Evolutionary conservation across 2,113 vertebrate genomes (phyloP), one percentile per base, ranked within the genome.

Genomic region (Microtus oregoni): DNA sequence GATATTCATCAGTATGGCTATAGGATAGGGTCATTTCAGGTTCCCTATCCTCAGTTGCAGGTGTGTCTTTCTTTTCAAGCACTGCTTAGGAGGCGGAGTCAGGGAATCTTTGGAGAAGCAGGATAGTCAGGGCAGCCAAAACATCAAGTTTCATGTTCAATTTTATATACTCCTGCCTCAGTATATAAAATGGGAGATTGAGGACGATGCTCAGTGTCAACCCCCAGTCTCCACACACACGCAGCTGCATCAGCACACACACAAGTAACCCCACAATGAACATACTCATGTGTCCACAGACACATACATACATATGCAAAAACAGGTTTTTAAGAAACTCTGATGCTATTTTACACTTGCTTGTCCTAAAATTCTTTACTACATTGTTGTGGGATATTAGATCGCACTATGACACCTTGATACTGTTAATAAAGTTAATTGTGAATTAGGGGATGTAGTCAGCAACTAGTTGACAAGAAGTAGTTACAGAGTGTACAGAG

Each of bases 181-280:
- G 10, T 32, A 32, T 63, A 13, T 47, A 86, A 85, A 26, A 32
- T 28, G 61, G 41, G 28, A 19, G 24, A 47, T 35, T 32, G 28
- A 86, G 26, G 41, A 20, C 2, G 5, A 47, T 32, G 41, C 4
- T 47, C 0, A 0, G 1, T 47, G 17, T 20, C 28, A 67, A 65
- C 4, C 28, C 10, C 3, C 17, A 41, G 28, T 19, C 83, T 47
- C 63, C 41, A 86, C 28, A 85, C 38, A 65, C 81, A 83, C 0
- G 3, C 22, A 17, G 32, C 13, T 81, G 17, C 17, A 35, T 12
- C 19, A 55, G 32, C 17, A 52, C 15, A 22, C 44, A 28, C 24
- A 14, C 28, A 50, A 8, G 10, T 5, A 50, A 44, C 24, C 32
- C 28, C n/a, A 41, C 55, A 26, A 44, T 47, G 75, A 77, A 77